These are phyloP conservation scores for Meiosimyza decipiens DNA, from an alignment of 2,888 invertebrate genomes.

Conservation along the genomic window DNA sequence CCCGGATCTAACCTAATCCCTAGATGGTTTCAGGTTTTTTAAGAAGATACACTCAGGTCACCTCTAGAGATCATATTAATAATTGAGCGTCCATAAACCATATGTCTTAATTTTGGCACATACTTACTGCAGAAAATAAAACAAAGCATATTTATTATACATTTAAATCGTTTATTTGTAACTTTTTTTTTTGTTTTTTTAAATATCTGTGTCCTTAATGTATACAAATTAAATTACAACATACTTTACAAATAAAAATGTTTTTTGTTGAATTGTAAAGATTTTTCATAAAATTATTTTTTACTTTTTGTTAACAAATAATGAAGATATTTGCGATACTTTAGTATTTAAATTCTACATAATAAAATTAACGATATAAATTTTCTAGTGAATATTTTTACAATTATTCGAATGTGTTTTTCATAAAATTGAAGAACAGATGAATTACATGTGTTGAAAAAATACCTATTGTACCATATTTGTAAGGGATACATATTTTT, in stretches of 20 bases:
- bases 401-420: slow-evolving; percentile 2
- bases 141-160: neutral
- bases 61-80: too few relatives aligned
- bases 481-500: neutral
- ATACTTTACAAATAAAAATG: slow-evolving; percentile 2
- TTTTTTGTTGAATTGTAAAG: neutral
- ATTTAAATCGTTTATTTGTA: slow-evolving; percentile 6
- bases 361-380: slow-evolving; percentile 8
- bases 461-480: neutral
- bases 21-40: too few relatives aligned
- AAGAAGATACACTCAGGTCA: too few relatives aligned
- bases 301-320: too few relatives aligned
- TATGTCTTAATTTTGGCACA: too few relatives aligned
- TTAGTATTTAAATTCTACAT: slow-evolving; percentile 1
- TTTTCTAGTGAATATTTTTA: slow-evolving; percentile 17
- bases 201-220: neutral
- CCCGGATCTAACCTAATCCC: too few relatives aligned
- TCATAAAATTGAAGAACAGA: slow-evolving; percentile 8
- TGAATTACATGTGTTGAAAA: neutral
- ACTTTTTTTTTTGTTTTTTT: slow-evolving; percentile 5
- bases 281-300: too few relatives aligned
- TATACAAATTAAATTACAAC: slow-evolving; percentile 1
- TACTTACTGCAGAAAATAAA: too few relatives aligned
- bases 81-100: too few relatives aligned
- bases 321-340: too few relatives aligned